A percentile compares a stretch with the other conserved stretches of the same genome.
These are phyloP conservation scores for Ptilorrhoa leucosticta DNA, from an alignment of 2,113 vertebrate genomes.

Conservation along the genomic window DNA sequence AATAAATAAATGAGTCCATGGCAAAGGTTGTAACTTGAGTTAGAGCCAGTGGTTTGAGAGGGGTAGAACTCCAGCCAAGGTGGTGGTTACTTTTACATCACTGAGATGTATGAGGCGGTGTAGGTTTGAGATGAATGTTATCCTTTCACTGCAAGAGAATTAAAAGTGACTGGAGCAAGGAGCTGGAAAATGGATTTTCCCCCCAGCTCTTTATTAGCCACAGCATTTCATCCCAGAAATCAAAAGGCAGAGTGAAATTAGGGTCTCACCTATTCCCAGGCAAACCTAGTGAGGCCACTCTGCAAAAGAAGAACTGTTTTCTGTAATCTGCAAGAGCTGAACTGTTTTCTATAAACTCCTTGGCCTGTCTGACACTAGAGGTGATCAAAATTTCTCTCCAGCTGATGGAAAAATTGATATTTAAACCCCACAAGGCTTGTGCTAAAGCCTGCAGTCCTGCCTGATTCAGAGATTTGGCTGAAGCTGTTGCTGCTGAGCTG, in stretches of 20 bases:
- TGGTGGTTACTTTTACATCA: background rate
- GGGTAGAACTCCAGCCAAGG: background rate
- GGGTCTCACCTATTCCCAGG: background rate
- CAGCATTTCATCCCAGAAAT: background rate
- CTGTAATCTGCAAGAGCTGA: background rate
- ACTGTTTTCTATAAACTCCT: background rate
- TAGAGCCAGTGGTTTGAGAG: background rate
- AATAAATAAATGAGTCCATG: background rate
- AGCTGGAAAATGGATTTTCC: background rate
- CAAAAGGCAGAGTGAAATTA: background rate
- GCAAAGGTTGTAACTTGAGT: background rate
- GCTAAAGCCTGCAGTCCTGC: background rate
- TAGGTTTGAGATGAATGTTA: background rate
- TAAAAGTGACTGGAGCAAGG: background rate
- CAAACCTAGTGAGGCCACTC: background rate
- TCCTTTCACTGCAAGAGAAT: background rate
- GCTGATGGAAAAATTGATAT: background rate
- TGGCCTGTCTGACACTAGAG: background rate
- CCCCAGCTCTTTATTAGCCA: background rate
- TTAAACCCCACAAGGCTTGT: background rate
- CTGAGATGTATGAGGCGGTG: background rate
- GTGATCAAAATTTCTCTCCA: background rate
- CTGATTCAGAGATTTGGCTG: background rate
- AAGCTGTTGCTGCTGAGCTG: background rate
- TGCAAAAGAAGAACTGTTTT: background rate